A percentile compares a stretch with the other conserved stretches of the same genome.
These are phyloP conservation scores for Dicerorhinus sumatrensis DNA, from an alignment of 2,113 vertebrate species.

Conservation along the genomic window DNA sequence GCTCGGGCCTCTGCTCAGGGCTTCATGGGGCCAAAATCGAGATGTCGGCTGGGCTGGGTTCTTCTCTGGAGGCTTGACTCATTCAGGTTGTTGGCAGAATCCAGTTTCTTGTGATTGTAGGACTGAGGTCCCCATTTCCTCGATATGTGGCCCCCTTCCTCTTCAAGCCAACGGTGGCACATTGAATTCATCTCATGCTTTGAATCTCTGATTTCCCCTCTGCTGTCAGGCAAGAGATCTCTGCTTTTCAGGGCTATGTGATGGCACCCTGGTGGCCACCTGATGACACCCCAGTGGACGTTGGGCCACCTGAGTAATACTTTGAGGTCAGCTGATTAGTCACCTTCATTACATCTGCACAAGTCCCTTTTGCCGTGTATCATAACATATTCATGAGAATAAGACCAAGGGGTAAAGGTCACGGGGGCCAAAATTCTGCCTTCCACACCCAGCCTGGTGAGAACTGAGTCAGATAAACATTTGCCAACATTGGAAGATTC, in stretches of 20 bases:
- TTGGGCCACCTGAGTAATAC: not conserved
- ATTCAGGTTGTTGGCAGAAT: not conserved
- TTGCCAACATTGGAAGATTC: not conserved
- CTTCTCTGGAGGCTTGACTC: not conserved
- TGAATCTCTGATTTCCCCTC: not conserved
- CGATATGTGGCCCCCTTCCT: not conserved
- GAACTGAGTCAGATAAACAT: not conserved
- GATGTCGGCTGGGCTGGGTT: not conserved
- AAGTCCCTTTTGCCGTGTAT: not conserved
- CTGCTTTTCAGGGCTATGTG: not conserved
- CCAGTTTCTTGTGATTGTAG: not conserved
- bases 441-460: not conserved
- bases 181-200: not conserved
- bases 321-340: not conserved
- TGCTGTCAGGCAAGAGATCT: not conserved
- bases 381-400: not conserved
- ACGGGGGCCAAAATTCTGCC: not conserved
- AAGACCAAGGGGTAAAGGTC: not conserved
- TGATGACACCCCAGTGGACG: no score
- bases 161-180: not conserved
- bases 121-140: not conserved
- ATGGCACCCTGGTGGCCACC: no score
- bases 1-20: not conserved
- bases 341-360: not conserved
- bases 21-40: not conserved